Conservation (phyloP, 2,113 vertebrate species). For the Microcebus griseorufus region DNA sequence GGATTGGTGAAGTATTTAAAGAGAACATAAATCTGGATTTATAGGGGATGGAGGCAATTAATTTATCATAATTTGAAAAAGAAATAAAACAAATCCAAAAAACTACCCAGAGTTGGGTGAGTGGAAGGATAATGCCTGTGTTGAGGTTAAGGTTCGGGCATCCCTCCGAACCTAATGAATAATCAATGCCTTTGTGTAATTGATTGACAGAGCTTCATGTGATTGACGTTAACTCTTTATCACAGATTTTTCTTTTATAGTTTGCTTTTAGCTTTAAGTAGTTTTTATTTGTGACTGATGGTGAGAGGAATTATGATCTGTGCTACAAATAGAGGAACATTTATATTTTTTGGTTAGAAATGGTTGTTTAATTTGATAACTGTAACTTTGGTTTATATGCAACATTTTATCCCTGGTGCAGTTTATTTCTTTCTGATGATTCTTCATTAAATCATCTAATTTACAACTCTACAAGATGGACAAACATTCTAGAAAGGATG, state of each 20-base stretch:
- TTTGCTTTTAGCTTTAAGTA: neutral
- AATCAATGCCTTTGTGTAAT: neutral
- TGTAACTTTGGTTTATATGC: conserved; percentile 26
- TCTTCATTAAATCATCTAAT: neutral
- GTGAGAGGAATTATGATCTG: neutral
- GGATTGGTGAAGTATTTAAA: conserved; percentile 5
- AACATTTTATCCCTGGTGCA: neutral
- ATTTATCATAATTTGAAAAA: conserved; percentile 35
- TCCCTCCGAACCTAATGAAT: neutral
- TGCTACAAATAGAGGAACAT: neutral
- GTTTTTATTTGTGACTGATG: neutral
- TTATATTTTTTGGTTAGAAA: conserved; percentile 11
- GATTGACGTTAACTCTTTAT: neutral
- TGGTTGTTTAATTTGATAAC: neutral
- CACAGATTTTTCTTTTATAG: conserved; percentile 27
- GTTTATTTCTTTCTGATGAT: neutral
- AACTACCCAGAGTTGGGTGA: neutral
- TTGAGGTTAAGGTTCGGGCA: neutral
- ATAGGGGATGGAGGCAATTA: neutral
- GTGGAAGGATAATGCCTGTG: neutral
- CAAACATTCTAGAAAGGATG: neutral
- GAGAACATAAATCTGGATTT: conserved; percentile 12
- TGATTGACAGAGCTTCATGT: neutral
- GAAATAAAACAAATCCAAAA: neutral
- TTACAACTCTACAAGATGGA: neutral